Evolutionary conservation across 2,113 vertebrate species (phyloP), one percentile per base, ranked within the genome.

Genomic region (Bostrychus sinensis): DNA sequence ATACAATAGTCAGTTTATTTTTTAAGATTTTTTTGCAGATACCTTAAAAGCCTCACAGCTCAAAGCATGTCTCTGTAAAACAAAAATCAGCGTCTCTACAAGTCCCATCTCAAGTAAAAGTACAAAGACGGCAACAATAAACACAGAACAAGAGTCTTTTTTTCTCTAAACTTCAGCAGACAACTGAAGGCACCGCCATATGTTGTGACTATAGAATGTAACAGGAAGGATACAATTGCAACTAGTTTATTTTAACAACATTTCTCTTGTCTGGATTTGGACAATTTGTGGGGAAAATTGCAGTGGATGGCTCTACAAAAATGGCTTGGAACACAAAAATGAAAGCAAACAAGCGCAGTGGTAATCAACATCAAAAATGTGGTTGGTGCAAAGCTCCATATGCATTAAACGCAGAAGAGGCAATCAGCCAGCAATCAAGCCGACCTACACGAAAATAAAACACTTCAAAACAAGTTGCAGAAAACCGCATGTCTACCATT

Each of bases 381-480:
- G 45, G 59, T 7, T 54, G 37, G 41, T 70, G 42, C 55, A 71
- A 25, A 69, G 77, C 26, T 50, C 55, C 23, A 45, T 16, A 37
- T 16, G 36, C 48, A 71, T 73, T 37, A 56, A 53, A 17, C 41
- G 55, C 37, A 69, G 62, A 32, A 58, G 64, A 54, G 16, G 70
- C 72, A 86, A 84, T 84, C 78, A 70, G 67, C 58, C 1, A 26
- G 57, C 67, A 86, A 78, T 80, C 67, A 81, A 17, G 30, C 20
- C 16, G 41, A n/a, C 25, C 61, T 34, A 41, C 53, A 42, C 20
- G 14, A 23, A 60, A 81, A 60, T 63, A 64, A 43, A 57, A 16
- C 42, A 71, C 53, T 62, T 63, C 22, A 75, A 62, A 73, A 56
- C 3, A 22, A 17, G 34, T 38, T 58, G 3, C 16, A 38, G 12